Evolutionary conservation across 1,140 invertebrate species (phyloP).

Genomic region (Drosophila bifasciata): DNA sequence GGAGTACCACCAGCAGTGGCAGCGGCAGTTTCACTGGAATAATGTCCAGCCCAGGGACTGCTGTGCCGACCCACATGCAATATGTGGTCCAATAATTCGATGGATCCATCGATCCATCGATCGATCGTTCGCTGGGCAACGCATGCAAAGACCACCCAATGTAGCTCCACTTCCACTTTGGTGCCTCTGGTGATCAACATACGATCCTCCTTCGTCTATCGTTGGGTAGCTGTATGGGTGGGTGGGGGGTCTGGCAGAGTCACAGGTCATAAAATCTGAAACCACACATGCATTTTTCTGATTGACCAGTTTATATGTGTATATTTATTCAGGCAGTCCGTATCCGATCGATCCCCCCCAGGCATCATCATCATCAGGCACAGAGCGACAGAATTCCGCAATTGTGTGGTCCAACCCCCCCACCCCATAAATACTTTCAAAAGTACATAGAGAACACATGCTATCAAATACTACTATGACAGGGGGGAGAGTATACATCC

Average conservation of each 20-base stretch:
- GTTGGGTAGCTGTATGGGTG: too few relatives aligned
- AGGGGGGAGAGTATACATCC: too few relatives aligned
- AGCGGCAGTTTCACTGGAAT: slow-evolving; percentile 39
- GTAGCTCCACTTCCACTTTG: slow-evolving; percentile 4
- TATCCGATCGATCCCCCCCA: too few relatives aligned
- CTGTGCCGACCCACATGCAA: slow-evolving; percentile 23
- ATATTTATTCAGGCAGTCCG: slow-evolving; percentile 63
- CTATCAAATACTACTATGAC: background rate
- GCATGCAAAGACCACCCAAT: slow-evolving; percentile 51
- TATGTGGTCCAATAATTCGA: slow-evolving; percentile 17
- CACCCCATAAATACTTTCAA: slow-evolving; percentile 48
- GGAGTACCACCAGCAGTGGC: background rate
- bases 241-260: too few relatives aligned
- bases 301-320: slow-evolving; percentile 62
- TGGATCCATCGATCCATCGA: background rate
- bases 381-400: background rate
- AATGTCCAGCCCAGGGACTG: slow-evolving; percentile 24
- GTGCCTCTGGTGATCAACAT: background rate
- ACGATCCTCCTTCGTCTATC: background rate
- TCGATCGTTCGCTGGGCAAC: background rate
- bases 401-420: slow-evolving; percentile 1
- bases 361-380: too few relatives aligned
- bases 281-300: slow-evolving; percentile 59
- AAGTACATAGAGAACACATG: slow-evolving; percentile 20
- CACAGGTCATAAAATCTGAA: slow-evolving; percentile 59